A percentile compares a stretch with the other conserved stretches of the same genome.
phyloP scores from a whole-genome alignment of 2,113 vertebrate genomes.

The Phaetusa simplex region DNA sequence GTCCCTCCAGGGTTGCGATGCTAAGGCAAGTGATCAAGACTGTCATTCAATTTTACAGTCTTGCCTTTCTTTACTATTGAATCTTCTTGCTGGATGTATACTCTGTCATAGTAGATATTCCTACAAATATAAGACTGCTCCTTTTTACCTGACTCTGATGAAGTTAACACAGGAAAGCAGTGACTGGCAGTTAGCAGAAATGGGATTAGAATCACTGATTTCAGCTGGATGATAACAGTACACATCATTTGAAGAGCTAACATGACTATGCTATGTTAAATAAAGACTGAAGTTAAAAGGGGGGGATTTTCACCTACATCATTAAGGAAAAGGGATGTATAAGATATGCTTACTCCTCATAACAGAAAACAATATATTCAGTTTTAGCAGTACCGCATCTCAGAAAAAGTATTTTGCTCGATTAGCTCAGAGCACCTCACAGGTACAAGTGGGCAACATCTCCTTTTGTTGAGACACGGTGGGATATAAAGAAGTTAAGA shows the following conservation, averaged over 20 bases:
- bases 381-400: not conserved
- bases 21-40: not conserved
- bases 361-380: not conserved
- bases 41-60: not conserved
- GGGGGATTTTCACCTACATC: not conserved
- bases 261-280: not conserved
- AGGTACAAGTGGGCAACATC: not conserved
- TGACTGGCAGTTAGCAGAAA: not conserved
- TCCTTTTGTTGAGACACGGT: not conserved
- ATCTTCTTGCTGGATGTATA: not conserved
- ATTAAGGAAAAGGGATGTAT: not conserved
- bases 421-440: not conserved
- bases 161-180: not conserved
- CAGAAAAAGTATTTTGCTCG: not conserved
- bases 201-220: not conserved
- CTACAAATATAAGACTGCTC: not conserved
- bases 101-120: not conserved
- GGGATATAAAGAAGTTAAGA: not conserved
- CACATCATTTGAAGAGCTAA: not conserved
- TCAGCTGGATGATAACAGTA: not conserved
- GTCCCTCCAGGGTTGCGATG: not conserved
- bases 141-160: not conserved
- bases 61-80: not conserved
- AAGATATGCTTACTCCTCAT: not conserved
- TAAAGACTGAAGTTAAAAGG: not conserved